Evolutionary conservation across 2,113 vertebrate genomes (phyloP).

Genomic region (Zonotrichia leucophrys): DNA sequence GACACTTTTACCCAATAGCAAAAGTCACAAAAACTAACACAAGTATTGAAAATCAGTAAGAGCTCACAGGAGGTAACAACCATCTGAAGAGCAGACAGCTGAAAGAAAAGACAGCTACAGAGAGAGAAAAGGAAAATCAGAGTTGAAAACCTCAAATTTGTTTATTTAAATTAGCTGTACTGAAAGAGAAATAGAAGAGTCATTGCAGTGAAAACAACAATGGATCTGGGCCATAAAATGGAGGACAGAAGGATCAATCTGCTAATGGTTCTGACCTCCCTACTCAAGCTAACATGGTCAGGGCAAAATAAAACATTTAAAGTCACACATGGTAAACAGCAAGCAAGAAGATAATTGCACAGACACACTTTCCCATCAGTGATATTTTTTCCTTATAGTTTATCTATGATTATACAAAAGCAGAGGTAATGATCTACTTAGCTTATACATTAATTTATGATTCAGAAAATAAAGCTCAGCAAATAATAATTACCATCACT

Average conservation of each 20-base stretch:
- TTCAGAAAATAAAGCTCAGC: not conserved
- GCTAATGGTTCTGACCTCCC: slow-evolving; percentile 56
- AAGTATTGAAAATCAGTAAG: not conserved
- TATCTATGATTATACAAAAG: not conserved
- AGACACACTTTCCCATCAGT: not conserved
- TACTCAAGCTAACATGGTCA: not conserved
- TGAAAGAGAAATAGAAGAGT: slow-evolving; percentile 23
- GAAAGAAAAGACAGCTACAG: not conserved
- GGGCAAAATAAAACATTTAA: slow-evolving; percentile 43
- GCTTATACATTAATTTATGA: not conserved
- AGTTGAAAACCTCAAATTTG: not conserved
- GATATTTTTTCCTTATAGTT: not conserved
- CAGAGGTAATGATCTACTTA: slow-evolving; percentile 34
- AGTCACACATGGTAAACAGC: slow-evolving; percentile 12
- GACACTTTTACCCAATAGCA: not conserved
- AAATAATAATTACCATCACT: slow-evolving; percentile 3
- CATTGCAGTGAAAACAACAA: slow-evolving; percentile 13
- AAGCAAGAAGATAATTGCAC: slow-evolving; percentile 35
- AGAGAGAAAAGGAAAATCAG: not conserved
- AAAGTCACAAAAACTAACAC: not conserved
- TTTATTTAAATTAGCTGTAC: slow-evolving; percentile 39
- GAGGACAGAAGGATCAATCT: slow-evolving; percentile 17
- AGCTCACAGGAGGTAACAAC: not conserved
- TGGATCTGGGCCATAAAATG: not conserved
- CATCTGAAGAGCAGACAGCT: not conserved